A percentile compares a stretch with the other conserved stretches of the same genome.
These are phyloP conservation scores for Drosophila birchii DNA, from an alignment of 2,888 invertebrate species.

Conservation along the genomic window DNA sequence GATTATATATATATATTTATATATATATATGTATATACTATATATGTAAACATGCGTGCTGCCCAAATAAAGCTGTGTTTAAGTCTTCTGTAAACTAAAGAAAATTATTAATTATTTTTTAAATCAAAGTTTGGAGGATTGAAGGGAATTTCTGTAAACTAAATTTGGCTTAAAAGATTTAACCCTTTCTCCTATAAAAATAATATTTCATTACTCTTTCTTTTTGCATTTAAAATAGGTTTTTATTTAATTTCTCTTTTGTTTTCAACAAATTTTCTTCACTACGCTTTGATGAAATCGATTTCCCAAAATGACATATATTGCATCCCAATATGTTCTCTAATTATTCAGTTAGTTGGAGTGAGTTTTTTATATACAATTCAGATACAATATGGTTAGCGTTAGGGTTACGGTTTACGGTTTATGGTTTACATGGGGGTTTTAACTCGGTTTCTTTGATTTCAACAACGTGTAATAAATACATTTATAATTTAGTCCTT, in stretches of 20 bases:
- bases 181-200: too few relatives aligned
- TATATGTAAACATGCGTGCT: conserved; percentile 40
- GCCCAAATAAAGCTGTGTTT: conserved; percentile 54
- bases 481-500: conserved; percentile 40
- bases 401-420: conserved; percentile 4
- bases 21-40: conserved; percentile 18
- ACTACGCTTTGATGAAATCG: conserved; percentile 39
- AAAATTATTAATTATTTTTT: neutral
- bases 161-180: too few relatives aligned
- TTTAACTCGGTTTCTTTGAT: conserved; percentile 46
- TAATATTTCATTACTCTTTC: neutral
- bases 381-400: conserved; percentile 38
- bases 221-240: conserved; percentile 47
- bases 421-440: neutral
- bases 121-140: neutral
- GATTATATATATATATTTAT: conserved; percentile 28
- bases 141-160: neutral
- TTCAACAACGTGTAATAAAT: conserved; percentile 64
- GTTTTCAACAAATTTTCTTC: conserved; percentile 49
- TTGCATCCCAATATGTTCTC: conserved; percentile 35
- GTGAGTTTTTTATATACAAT: conserved; percentile 36
- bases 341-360: conserved; percentile 31
- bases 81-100: conserved; percentile 36
- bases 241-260: conserved; percentile 50
- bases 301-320: conserved; percentile 44